Base-by-base conservation (phyloP, 2,888 invertebrate genomes). In the Caenorhabditis angaria region DNA sequence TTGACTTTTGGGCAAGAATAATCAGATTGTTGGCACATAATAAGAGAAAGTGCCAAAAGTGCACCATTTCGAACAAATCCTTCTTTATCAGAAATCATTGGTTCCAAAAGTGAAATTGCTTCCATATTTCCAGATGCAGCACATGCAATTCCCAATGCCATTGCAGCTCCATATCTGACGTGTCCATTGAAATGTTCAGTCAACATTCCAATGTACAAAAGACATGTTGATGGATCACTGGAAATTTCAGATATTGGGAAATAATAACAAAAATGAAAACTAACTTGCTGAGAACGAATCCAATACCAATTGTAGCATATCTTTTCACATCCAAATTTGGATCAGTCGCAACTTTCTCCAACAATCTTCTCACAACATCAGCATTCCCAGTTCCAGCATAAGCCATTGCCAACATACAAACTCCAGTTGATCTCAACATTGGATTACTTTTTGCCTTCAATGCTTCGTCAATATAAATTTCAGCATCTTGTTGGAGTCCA, bases 251-350 rank as follows among this genome's bases (percentile, higher is more conserved):
- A 12, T 20, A 35, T n/a, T n/a, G n/a, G n/a, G n/a, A 29, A 47
- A 22, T 24, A 47, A 12, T 47, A 50, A 14, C 10, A 8, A 50
- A 48, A 8, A 48, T 27, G 1, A 8, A 29, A 22, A 27, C 53
- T 62, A 25, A 91, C 91, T 95, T 92, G 91, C 97, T 97, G 75
- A 99, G 91, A 62, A 99, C 91, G 88, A 99, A 99, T 82, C 99
- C 99, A 66, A 99, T 91, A n/a, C 96, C 95, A 12, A 96, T 97
- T 22, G 97, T 97, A 47, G 99, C 97, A 63, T 97, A 97, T 67
- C 99, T 92, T 76, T 99, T 92, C 1, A 99, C 99, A 89, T 99
- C 99, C 88, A 99, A 96, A 88, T 97, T 97, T 0, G 99, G 97
- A 90, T 99, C 99, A 48, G 96, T 95, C 50, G 92, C 97, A 22